Conservation (phyloP, 1,140 invertebrate genomes). For the Pseudomyrmex pallidus region DNA sequence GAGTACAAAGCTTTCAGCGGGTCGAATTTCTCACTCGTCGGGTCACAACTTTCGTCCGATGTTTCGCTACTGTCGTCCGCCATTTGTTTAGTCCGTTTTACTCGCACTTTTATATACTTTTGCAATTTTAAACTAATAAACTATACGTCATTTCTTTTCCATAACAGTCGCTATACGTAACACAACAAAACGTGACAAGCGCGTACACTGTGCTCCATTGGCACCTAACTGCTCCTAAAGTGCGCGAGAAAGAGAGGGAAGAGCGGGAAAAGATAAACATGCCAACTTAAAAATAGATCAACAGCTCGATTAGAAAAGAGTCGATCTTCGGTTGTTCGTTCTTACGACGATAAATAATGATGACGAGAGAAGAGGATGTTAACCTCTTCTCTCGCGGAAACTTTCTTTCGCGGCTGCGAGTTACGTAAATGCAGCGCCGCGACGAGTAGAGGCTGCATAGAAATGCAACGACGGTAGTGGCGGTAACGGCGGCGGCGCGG, state of each 20-base stretch:
- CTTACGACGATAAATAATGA: too few species aligned
- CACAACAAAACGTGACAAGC: too few species aligned
- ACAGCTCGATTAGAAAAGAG: too few species aligned
- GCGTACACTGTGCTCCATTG: too few species aligned
- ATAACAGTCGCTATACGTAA: too few species aligned
- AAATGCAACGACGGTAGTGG: conserved; percentile 57
- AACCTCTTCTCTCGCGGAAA: conserved; percentile 77
- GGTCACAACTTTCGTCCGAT: conserved; percentile 88
- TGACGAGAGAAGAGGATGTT: conserved; percentile 77
- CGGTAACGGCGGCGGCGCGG: conserved; percentile 41
- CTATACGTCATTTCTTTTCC: too few species aligned
- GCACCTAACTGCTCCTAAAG: too few species aligned
- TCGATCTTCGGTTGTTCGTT: too few species aligned
- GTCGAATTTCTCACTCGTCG: conserved; percentile 88
- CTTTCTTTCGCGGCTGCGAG: conserved; percentile 78
- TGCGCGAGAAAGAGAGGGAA: too few species aligned
- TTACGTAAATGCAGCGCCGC: conserved; percentile 77
- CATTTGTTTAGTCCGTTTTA: neutral
- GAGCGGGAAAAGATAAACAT: neutral
- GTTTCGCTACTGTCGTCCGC: conserved; percentile 78
- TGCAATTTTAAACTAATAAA: neutral
- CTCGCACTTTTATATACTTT: neutral
- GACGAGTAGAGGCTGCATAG: conserved; percentile 70
- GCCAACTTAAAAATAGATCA: neutral
- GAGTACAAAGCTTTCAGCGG: conserved; percentile 88